Base-by-base conservation (phyloP, 2,888 invertebrate species). In the Epinotia bilunana region DNA sequence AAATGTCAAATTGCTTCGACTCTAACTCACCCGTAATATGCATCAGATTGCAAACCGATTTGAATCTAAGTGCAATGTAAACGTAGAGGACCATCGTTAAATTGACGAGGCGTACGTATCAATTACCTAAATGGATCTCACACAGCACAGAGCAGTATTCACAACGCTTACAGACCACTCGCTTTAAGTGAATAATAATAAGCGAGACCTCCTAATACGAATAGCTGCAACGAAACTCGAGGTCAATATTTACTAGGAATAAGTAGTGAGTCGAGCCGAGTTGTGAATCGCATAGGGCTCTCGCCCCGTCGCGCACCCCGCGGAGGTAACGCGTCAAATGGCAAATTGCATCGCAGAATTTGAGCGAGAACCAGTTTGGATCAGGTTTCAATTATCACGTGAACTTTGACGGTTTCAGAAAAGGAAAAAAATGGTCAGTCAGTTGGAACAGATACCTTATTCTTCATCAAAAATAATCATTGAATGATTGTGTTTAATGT, bases 41-140 rank as follows among this genome's bases (percentile, higher is more conserved):
- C 79, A 84, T 80, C 80, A 73, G 80, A 80, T 81, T 78, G 78
- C 79, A 78, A 49, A 49, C 49, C 49, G 16, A 49, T 49, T 49
- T 49, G 49, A 49, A 49, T 49, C 16, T 16, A 49, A 83, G 79
- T 79, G 80, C 79, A 80, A 79, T 81, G 83, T 84, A 85, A 83
- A 83, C 81, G 81, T 78, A 76, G 78, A 77, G 81, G 83, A 79
- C 77, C 78, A 77, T 79, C 77, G 79, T 79, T 78, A 82, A 86
- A 88, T 84, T 81, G 86, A 83, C 83, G 82, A 85, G 87, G 86
- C 86, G 88, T 88, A 83, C 84, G 87, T 88, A 88, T 89, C 90
- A 90, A 90, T 90, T 90, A 89, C 85, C 80, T 81, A 85, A 87
- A 89, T 87, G 85, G 85, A 85, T 86, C 88, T 85, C 86, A 81